Evolutionary conservation across 2,113 vertebrate species (phyloP), one percentile per base, ranked within the genome.

Genomic region (Shinisaurus crocodilurus): DNA sequence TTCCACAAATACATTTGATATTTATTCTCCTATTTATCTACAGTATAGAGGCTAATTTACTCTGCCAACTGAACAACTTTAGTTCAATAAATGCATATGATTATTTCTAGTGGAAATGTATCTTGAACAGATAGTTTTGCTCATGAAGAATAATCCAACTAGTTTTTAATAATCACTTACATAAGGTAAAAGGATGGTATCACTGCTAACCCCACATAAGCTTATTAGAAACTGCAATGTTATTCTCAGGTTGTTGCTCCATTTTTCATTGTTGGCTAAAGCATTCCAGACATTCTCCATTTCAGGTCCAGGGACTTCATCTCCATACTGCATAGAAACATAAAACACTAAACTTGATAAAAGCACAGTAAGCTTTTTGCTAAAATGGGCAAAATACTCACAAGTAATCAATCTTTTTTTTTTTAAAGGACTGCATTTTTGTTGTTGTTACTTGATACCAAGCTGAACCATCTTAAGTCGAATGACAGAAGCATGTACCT

Each of bases 251-350:
- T 99, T 99, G 97, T 99, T 99, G 97, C 98, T 98, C 99, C 99
- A 99, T 86, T 99, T 98, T 94, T 99, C 99, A 5, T 99, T 99
- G 96, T 98, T 98, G 93, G 99, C 99, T 89, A 99, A 94, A 4
- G 99, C 98, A 70, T 99, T 99, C 99, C 99, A 99, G 86, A 98
- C 99, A 40, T 99, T 99, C 95, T 99, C 99, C 96, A 99, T 99
- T 96, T 99, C 99, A 0, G 98, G 98, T 40, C 99, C 99, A 0
- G 99, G 98, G 93, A 99, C 98, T 97, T 99, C 99, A 90, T 99
- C 99, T 88, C 98, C 99, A 48, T 99, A 99, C 99, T 99, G 94
- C 27, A 95, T 88, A 79, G 7, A 85, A 94, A 93, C 84, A 92
- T 0, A 85, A 3, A 88, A 1, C 43, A 88, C 43, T 72, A 1